A percentile compares a stretch with the other conserved stretches of the same genome.
Evolutionary conservation across 2,113 vertebrate species (phyloP).

Genomic region (Blennius ocellaris): DNA sequence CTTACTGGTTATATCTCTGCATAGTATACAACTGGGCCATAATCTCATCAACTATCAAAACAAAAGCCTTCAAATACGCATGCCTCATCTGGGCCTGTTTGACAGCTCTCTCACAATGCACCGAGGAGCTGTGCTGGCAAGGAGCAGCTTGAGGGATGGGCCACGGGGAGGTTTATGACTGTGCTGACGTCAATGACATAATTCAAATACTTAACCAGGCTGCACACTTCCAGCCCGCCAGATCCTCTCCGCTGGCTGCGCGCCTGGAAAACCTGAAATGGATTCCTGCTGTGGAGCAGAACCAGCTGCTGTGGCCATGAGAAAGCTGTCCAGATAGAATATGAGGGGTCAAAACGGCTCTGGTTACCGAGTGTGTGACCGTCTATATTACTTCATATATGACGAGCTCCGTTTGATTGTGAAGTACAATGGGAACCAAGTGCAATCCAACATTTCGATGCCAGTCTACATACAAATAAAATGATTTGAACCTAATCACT

Average conservation of each 20-base stretch:
- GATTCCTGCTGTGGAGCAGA: constrained; percentile 81
- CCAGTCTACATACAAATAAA: not conserved
- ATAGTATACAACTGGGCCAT: constrained; percentile 38
- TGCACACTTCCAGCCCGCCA: constrained; percentile 89
- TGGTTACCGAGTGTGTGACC: constrained; percentile 1
- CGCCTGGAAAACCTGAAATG: constrained; percentile 83
- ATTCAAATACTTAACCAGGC: constrained; percentile 98
- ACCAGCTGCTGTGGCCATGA: constrained; percentile 43
- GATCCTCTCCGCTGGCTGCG: constrained; percentile 79
- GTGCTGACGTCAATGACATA: constrained; percentile 99
- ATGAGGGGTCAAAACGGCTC: constrained; percentile 29
- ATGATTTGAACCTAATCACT: not conserved
- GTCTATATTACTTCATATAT: constrained; percentile 7
- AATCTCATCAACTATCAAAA: constrained; percentile 63
- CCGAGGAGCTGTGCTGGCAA: constrained; percentile 90
- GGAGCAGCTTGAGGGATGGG: constrained; percentile 87
- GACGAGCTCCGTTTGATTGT: not conserved
- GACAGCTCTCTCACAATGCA: constrained; percentile 83
- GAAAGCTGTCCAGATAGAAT: constrained; percentile 12
- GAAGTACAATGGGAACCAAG: not conserved
- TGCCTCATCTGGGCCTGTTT: constrained; percentile 75
- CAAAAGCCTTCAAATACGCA: constrained; percentile 53
- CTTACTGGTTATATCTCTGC: constrained; percentile 28
- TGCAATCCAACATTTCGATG: not conserved
- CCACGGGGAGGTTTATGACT: constrained; percentile 95